Evolutionary conservation across 2,888 invertebrate genomes (phyloP), one percentile per base, ranked within the genome.

Genomic region (Hartigia nigra): DNA sequence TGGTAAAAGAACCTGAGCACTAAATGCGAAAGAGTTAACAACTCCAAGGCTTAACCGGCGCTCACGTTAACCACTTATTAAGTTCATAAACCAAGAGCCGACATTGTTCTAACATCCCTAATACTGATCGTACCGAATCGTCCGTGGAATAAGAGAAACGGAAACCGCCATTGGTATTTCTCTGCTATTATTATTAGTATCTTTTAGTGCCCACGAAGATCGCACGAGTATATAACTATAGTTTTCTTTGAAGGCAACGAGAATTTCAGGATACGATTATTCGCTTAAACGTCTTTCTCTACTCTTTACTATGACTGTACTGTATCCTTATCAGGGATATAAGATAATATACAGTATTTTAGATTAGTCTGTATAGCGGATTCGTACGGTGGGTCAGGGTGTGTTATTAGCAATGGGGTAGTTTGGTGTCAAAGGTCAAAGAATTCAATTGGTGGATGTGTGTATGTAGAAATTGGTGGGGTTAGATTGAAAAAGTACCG

Each of bases 371-470:
- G n/a, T n/a, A 77, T 34, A 39, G 55, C n/a, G 72, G 72, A 55
- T 55, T 35, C 31, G 3, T 55, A 76, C 31, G 31, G 70, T 72
- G 70, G 9, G 31, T 12, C 12, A 11, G 77, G 31, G 70, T 31
- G 37, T 39, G 34, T 34, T 12, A 55, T 32, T 75, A 32, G 70
- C 34, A 76, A 35, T 75, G 70, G 12, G 35, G 31, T 69, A 9
- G 32, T 32, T 75, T 39, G 39, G 39, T 74, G 69, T 35, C 74
- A 74, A 39, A 69, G 74, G 55, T 37, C 23, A 55, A 55, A 55
- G 55, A 55, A 55, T 55, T 55, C 1, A 9, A 23, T 9, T 55
- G 4, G 55, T 4, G 23, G 39, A 1, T 14, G 23, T 5, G 23
- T 0, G 9, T 2, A 23, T 9, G 55, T 23, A 23, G 55, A 23